Evolutionary conservation across 2,888 invertebrate genomes (phyloP).

Genomic region (Beris morrisii): DNA sequence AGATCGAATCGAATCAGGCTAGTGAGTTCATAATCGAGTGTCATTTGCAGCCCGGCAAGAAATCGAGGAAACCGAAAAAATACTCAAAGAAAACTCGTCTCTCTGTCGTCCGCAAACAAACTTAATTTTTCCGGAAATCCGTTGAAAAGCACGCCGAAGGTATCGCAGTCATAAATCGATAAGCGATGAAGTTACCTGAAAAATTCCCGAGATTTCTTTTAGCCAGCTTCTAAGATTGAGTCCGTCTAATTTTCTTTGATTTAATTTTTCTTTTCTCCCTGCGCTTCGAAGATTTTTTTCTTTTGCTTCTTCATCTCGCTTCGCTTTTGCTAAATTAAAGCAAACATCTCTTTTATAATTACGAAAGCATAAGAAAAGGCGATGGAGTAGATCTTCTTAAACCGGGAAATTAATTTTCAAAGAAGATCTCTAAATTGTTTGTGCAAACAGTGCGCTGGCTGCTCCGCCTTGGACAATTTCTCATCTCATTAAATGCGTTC

Average conservation of each 20-base stretch:
- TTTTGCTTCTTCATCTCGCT: neutral
- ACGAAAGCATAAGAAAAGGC: slow-evolving; percentile 16
- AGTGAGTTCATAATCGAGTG: too few species aligned
- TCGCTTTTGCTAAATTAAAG: slow-evolving; percentile 27
- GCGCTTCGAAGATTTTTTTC: slow-evolving; percentile 1
- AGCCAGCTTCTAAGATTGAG: neutral
- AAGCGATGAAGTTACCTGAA: too few species aligned
- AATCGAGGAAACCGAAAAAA: too few species aligned
- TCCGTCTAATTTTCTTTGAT: slow-evolving; percentile 19
- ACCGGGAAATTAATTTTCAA: slow-evolving; percentile 30
- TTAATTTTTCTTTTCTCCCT: slow-evolving; percentile 3
- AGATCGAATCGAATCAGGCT: too few species aligned
- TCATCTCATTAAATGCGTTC: slow-evolving; percentile 25
- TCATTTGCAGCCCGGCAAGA: too few species aligned
- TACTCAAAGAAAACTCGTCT: too few species aligned
- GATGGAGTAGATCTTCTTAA: slow-evolving; percentile 15
- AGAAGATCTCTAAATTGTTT: slow-evolving; percentile 28
- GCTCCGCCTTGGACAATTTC: slow-evolving; percentile 7
- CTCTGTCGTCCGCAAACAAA: too few species aligned
- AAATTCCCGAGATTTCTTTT: slow-evolving; percentile 10
- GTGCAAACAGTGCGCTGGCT: slow-evolving; percentile 17
- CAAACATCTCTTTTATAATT: slow-evolving; percentile 29
- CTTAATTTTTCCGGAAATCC: too few species aligned
- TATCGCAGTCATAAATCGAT: too few species aligned
- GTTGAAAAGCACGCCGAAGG: too few species aligned